Evolutionary conservation across 2,113 vertebrate species (phyloP), one percentile per base, ranked within the genome.

Genomic region (Barbus barbus): DNA sequence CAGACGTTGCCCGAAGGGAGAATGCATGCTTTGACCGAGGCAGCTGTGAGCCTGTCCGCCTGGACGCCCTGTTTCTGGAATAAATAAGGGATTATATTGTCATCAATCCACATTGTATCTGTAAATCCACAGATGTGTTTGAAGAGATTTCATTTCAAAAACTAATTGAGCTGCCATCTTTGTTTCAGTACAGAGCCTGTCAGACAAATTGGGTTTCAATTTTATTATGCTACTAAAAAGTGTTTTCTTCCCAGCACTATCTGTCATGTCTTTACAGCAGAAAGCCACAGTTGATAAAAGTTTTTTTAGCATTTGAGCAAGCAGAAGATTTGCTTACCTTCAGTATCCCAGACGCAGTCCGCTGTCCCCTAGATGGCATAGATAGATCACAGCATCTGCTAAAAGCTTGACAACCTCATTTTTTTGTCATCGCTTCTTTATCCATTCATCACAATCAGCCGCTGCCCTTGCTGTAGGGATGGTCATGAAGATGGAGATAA

Each of bases 1-100:
- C 80, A 82, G 80, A 82, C 65, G 8, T 28, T 18, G 80, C 80
- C 80, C n/a, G 14, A 82, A 71, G 80, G 80, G 8, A 71, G n/a
- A n/a, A n/a, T n/a, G n/a, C n/a, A n/a, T n/a, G n/a, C n/a, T n/a
- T n/a, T n/a, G n/a, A n/a, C n/a, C n/a, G n/a, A n/a, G n/a, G 78
- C 78, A 80, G 78, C 60, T 80, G 78, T 48, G 60, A 31, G 60
- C 60, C 41, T 48, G 14, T 80, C 38, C 20, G 9, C 61, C 24
- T 65, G 41, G 61, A 67, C 26, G 12, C 38, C 78, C 14, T n/a
- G 41, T 48, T 31, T 80, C 38, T 61, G 48, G 26, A 31, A 33
- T 67, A 48, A 67, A 67, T 80, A 44, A 46, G 9, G 14, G 58
- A 28, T 63, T 79, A n/a, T 22, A 48, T 26, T 65, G 11, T 46